phyloP scores from a whole-genome alignment of 2,888 invertebrate species.

The Cheilosia vernalis region DNA sequence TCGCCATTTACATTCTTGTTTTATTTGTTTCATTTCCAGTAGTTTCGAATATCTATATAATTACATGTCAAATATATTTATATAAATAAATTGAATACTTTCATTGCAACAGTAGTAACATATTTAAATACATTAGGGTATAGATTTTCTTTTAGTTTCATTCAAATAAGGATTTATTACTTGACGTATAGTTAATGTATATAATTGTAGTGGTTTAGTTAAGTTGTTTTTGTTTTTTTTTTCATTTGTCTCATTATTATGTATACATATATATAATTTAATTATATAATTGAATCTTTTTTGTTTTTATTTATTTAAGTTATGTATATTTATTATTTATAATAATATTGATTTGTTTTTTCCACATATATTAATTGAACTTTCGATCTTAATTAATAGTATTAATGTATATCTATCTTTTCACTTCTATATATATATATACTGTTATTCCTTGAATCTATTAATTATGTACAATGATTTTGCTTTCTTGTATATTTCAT shows the following conservation, averaged over 20 bases:
- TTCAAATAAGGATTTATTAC: conserved; percentile 49
- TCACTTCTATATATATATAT: conserved; percentile 35
- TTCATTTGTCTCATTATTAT: conserved; percentile 52
- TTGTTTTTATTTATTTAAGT: conserved; percentile 42
- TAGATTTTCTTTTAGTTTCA: conserved; percentile 38
- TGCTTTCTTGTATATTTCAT: conserved; percentile 46
- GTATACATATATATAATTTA: conserved; percentile 61
- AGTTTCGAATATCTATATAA: conserved; percentile 45
- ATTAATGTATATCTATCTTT: conserved; percentile 60
- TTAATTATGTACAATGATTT: conserved; percentile 69
- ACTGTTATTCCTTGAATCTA: conserved; percentile 65
- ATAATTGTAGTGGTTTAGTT: conserved; percentile 67
- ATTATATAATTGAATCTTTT: conserved; percentile 73
- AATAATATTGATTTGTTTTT: conserved; percentile 62
- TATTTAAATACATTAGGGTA: conserved; percentile 57
- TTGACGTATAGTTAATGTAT: conserved; percentile 63
- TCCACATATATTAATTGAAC: conserved; percentile 70
- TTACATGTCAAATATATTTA: conserved; percentile 41
- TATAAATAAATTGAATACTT: conserved; percentile 57
- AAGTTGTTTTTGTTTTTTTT: conserved; percentile 32
- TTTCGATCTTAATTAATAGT: conserved; percentile 71
- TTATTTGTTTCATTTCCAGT: conserved; percentile 18
- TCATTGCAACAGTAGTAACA: conserved; percentile 57
- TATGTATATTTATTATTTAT: conserved; percentile 64
- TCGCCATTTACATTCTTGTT: neutral